Base-by-base conservation (phyloP, 2,797 vertebrate species). In the Tamandua tetradactyla region DNA sequence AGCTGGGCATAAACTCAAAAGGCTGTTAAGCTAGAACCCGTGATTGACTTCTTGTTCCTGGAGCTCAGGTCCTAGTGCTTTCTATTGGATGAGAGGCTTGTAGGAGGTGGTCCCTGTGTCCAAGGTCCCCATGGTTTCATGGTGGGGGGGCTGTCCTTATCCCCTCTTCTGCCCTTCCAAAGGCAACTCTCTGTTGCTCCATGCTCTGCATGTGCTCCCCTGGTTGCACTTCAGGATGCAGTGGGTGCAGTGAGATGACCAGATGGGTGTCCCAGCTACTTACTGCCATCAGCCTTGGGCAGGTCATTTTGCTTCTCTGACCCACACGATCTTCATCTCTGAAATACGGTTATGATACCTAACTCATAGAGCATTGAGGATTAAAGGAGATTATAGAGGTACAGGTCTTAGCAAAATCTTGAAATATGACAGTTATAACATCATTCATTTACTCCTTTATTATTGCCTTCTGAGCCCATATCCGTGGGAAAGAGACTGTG, bases 371-470 rank as follows among this genome's bases (percentile, higher is more conserved):
- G 47, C 6, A 44, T 7, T 22, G 49, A 78, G 62, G 87, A 27
- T 44, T 40, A 72, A 11, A 4, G 5, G 76, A 61, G n/a, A 30
- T 23, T 2, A 0, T 2, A 23, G 57, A 57, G 72, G 27, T 5
- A 10, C 10, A 5, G 61, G 1, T 17, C 55, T 66, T 40, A 9
- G 72, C 37, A 22, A 32, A 49, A 5, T 14, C 12, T 57, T 40
- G 9, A 0, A 0, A 15, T 12, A 5, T 10, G 69, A n/a, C 0
- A 42, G 40, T 52, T 15, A 4, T 37, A 5, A 23, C 35, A 11
- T 72, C 59, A 10, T 37, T 57, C 30, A n/a, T n/a, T 42, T 14
- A 2, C 47, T n/a, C n/a, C 1, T 71, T 30, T 68, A 8, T 22
- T 9, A 14, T 49, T 69, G 55, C 62, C 76, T 68, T 78, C 44